These are phyloP conservation scores for Simalia tracyae DNA, from an alignment of 2,797 vertebrate species.

Conservation along the genomic window DNA sequence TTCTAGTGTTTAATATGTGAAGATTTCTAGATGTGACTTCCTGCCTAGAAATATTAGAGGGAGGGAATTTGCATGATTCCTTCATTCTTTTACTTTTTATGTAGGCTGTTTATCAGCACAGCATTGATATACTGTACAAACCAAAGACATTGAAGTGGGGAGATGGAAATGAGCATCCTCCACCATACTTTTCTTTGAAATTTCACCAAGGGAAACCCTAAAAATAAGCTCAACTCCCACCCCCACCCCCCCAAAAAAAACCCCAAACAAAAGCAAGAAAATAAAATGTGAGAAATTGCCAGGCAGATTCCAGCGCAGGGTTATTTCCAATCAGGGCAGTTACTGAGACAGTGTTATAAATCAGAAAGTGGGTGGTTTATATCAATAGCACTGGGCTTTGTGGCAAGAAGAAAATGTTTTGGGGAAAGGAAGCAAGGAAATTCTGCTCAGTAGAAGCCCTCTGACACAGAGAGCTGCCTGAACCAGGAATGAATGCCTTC, in stretches of 20 bases:
- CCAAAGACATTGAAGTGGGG: not conserved
- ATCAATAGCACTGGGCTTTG: not conserved
- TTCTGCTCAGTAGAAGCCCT: not conserved
- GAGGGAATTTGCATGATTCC: not conserved
- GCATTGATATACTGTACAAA: not conserved
- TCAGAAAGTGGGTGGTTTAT: not conserved
- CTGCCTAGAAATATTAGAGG: not conserved
- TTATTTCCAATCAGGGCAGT: not conserved
- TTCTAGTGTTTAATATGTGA: not conserved
- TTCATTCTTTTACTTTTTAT: not conserved
- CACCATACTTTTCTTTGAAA: not conserved
- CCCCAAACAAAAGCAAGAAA: not conserved
- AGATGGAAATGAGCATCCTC: not conserved
- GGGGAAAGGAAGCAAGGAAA: not conserved
- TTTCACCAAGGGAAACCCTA: not conserved
- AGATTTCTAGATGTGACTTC: not conserved
- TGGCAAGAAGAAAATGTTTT: not conserved
- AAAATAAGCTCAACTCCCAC: not conserved
- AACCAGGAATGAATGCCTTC: constrained; percentile 1
- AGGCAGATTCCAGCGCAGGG: not conserved
- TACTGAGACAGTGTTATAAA: not conserved
- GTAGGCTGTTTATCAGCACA: not conserved
- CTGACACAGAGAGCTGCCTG: not conserved
- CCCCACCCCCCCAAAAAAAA: no score
- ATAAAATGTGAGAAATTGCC: not conserved